Percentiles rank a stretch among this genome's conserved stretches.
phyloP scores from a whole-genome alignment of 1,140 invertebrate species.

The Andricus grossulariae region DNA sequence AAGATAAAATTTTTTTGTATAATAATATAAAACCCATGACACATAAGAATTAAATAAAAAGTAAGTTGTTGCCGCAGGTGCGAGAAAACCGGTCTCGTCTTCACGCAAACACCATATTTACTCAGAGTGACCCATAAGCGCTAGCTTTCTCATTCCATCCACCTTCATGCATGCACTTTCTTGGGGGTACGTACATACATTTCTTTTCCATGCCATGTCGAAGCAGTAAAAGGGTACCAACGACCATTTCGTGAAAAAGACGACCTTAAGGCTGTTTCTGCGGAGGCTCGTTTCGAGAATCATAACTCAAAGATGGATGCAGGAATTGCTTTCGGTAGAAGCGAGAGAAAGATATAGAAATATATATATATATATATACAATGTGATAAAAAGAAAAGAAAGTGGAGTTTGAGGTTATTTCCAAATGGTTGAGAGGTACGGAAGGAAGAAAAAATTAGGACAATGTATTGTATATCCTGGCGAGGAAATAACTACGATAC shows the following conservation, averaged over 20 bases:
- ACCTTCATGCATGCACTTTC: conserved; percentile 36
- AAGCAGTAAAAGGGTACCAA: conserved; percentile 28
- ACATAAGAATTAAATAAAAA: neutral
- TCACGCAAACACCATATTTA: conserved; percentile 37
- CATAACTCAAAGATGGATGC: neutral
- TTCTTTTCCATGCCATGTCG: neutral
- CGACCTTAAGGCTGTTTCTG: neutral
- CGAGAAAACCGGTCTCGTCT: conserved; percentile 47
- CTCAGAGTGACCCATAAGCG: conserved; percentile 33
- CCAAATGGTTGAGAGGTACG: neutral
- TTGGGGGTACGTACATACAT: conserved; percentile 33
- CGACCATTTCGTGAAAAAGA: conserved; percentile 4
- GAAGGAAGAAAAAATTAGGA: conserved; percentile 7
- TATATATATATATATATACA: neutral
- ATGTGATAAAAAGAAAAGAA: neutral
- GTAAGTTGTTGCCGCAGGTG: conserved; percentile 50
- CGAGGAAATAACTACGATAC: conserved; percentile 3
- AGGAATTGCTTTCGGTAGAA: neutral
- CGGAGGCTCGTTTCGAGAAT: conserved; percentile 9
- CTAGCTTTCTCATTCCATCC: conserved; percentile 35
- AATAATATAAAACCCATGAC: no score
- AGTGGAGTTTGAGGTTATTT: conserved; percentile 6
- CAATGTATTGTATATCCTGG: conserved; percentile 25
- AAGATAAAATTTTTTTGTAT: no score
- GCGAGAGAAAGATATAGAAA: neutral